phyloP scores from a whole-genome alignment of 2,888 invertebrate genomes.

The Physocephala rufipes region DNA sequence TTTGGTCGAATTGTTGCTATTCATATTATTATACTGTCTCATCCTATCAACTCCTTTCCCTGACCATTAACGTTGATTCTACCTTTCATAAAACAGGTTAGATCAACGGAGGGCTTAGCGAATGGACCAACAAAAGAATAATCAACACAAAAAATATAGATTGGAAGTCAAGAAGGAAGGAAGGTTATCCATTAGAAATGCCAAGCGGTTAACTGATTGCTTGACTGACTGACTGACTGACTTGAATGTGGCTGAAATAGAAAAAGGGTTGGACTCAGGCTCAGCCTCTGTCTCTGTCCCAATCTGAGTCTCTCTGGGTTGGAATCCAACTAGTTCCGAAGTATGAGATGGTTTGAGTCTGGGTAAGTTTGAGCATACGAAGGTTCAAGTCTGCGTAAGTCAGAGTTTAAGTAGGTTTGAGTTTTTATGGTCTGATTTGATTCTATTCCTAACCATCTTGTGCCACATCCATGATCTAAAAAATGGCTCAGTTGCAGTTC shows the following conservation, averaged over 20 bases:
- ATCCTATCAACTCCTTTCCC: background rate
- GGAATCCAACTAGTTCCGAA: too few relatives aligned
- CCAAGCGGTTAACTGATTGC: conserved; percentile 34
- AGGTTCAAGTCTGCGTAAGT: background rate
- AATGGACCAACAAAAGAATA: conserved; percentile 44
- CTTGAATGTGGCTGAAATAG: conserved; percentile 21
- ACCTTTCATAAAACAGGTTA: background rate
- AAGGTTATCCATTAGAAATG: conserved; percentile 50
- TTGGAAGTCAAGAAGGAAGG: conserved; percentile 43
- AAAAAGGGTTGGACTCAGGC: conserved; percentile 41
- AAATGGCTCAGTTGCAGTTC: too few relatives aligned
- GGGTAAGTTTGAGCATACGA: too few relatives aligned
- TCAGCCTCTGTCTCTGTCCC: background rate
- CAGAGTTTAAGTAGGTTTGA: background rate
- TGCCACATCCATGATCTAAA: background rate
- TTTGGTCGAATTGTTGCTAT: conserved; percentile 31
- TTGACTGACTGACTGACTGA: conserved; percentile 4
- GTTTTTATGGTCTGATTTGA: background rate
- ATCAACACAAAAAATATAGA: conserved; percentile 45
- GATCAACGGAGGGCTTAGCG: background rate
- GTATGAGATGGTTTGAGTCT: too few relatives aligned
- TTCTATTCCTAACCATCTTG: background rate
- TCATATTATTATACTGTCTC: conserved; percentile 32
- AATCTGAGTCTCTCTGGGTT: background rate
- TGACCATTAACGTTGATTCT: too few relatives aligned